These are phyloP conservation scores for Piezodorus guildinii DNA, from an alignment of 1,140 invertebrate genomes.

Conservation along the genomic window DNA sequence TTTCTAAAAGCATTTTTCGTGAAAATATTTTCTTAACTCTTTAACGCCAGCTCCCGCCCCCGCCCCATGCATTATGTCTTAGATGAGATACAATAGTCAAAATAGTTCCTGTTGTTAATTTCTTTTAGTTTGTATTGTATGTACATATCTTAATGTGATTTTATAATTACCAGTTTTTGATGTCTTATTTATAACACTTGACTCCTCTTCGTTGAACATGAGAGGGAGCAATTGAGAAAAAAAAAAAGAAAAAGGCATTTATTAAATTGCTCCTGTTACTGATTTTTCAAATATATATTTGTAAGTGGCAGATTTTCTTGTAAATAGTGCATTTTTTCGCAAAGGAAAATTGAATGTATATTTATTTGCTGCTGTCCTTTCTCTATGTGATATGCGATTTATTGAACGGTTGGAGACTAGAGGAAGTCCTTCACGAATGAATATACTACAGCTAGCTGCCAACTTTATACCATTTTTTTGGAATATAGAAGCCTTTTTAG, in stretches of 20 bases:
- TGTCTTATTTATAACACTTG: conserved; percentile 8
- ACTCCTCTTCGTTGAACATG: neutral
- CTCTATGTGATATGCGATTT: neutral
- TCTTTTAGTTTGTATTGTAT: conserved; percentile 12
- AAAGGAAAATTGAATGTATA: neutral
- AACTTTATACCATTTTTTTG: too few relatives aligned
- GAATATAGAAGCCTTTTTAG: too few relatives aligned
- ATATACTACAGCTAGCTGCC: too few relatives aligned
- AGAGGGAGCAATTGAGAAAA: neutral
- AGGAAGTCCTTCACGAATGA: too few relatives aligned
- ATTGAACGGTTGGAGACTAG: too few relatives aligned
- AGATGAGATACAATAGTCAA: conserved; percentile 1
- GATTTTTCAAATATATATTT: conserved; percentile 3
- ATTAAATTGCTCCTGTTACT: neutral
- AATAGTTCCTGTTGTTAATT: conserved; percentile 7
- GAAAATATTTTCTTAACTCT: conserved; percentile 1
- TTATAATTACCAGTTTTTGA: conserved; percentile 10
- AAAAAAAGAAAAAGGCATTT: neutral
- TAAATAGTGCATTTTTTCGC: neutral
- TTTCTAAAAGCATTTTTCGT: conserved; percentile 4
- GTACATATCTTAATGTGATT: conserved; percentile 7
- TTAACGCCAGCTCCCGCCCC: neutral
- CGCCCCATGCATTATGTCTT: neutral
- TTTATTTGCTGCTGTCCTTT: neutral
- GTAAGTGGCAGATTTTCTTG: neutral